Base-by-base conservation (phyloP, 2,888 invertebrate genomes). In the Neoscelio sp. region DNA sequence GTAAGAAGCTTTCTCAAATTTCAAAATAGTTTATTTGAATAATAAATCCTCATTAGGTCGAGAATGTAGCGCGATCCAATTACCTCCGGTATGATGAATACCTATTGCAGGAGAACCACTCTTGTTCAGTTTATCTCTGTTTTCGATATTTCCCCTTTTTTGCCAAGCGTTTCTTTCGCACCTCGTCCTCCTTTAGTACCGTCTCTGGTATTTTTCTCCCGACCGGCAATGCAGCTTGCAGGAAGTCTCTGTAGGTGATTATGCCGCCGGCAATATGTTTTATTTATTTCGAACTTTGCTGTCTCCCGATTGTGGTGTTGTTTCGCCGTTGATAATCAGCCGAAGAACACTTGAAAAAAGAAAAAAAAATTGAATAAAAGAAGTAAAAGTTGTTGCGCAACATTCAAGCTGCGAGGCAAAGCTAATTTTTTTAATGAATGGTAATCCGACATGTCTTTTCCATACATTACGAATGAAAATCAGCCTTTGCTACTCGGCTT, bases 1-100 rank as follows among this genome's bases (percentile, higher is more conserved):
- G 17, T 64, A 64, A 73, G 73, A 18, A 26, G 54, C 60, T 77
- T 77, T 60, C 67, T 54, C 65, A 60, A 71, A 71, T 71, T 58
- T 71, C 44, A 54, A 65, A 67, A 77, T 46, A 65, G 77, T 71
- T 71, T 67, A 77, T 60, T 67, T 85, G 83, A 85, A 85, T 85
- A 85, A 86, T 86, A 86, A 87, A 87, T 86, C 84, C 84, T 87
- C 83, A 84, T 87, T 86, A 82, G 83, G 85, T 84, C 54, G 84
- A 44, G 80, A 80, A 79, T 82, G 78, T 80, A 80, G 82, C 78
- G 80, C 83, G 83, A 86, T 87, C 86, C 86, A 87, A 87, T 88
- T 87, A 88, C 85, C 82, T 80, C 78, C 82, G 83, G 82, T 80
- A 83, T 82, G 83, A 82, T 86, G 85, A 87, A 85, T 86, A 85